Base-by-base conservation (phyloP, 2,888 invertebrate genomes). In the Folsomia candida region DNA sequence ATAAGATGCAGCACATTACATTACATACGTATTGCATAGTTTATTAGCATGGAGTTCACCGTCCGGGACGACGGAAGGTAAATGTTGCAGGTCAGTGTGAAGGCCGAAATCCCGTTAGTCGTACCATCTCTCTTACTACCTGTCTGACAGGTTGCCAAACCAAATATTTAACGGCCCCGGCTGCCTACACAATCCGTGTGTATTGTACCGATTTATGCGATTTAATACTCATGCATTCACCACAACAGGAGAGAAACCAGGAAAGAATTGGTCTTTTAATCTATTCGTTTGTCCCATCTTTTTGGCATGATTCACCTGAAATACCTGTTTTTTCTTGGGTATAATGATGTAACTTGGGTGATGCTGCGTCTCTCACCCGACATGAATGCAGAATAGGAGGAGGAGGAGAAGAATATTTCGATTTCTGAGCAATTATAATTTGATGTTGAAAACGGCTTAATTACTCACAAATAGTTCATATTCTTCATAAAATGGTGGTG, bases 61-160 rank as follows among this genome's bases (percentile, higher is more conserved):
- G 77, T 79, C 78, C 79, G 75, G 78, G 76, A 77, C 78, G 78
- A 77, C 75, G 77, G 76, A 77, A 77, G 78, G 77, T 77, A 77
- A 77, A 78, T 78, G 78, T 79, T 78, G 78, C 79, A 78, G 78
- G 79, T 79, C 79, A 79, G 78, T 79, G 76, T 79, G 79, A 79
- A 79, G 79, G 79, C 79, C 79, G 79, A 73, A 75, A 76, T 75
- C 76, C 79, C 79, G 79, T 79, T 79, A 79, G 66, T 72, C 70
- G 73, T 18, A 9, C 9, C 47, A 11, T 11, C 47, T 47, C 51
- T 57, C 11, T 68, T 73, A 72, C 70, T 76, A 78, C 77, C 76
- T 77, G 79, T 77, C 77, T 77, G 76, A 77, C 78, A 70, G 74
- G 70, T 71, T 73, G 70, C 70, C 73, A 73, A 63, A n/a, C n/a